Percentiles rank a stretch among this genome's conserved stretches.
phyloP scores from a whole-genome alignment of 1,140 invertebrate species.

The Polypedilum vanderplanki region DNA sequence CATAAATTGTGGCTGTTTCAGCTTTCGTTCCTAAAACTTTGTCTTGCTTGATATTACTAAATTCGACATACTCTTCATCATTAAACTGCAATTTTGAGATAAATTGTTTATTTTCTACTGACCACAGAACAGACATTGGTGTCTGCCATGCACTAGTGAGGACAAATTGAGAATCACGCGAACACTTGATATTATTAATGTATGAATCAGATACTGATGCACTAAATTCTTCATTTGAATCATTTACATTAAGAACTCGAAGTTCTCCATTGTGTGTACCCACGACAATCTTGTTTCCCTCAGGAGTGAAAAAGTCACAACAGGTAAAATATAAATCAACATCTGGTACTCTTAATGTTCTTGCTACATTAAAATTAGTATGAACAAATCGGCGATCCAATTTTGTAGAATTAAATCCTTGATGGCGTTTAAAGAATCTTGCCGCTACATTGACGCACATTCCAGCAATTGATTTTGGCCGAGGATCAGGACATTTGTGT shows the following conservation, averaged over 20 bases:
- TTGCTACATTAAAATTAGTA: constrained; percentile 80
- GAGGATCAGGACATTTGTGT: constrained; percentile 87
- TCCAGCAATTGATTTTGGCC: constrained; percentile 56
- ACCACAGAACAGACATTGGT: constrained; percentile 81
- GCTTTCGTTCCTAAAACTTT: constrained; percentile 75
- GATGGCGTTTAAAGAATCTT: constrained; percentile 49
- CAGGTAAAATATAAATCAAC: constrained; percentile 78
- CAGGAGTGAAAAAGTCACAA: constrained; percentile 52
- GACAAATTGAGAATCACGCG: constrained; percentile 66
- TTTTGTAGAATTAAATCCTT: constrained; percentile 51
- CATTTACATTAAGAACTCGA: constrained; percentile 75
- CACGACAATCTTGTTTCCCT: constrained; percentile 71
- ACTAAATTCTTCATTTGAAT: constrained; percentile 67
- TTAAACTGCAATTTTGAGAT: constrained; percentile 65
- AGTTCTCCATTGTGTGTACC: constrained; percentile 85
- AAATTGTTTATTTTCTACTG: constrained; percentile 59
- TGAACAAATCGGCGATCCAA: constrained; percentile 77
- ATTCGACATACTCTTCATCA: constrained; percentile 85
- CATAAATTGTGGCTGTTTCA: constrained; percentile 72
- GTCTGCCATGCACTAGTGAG: constrained; percentile 79
- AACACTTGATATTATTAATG: constrained; percentile 62
- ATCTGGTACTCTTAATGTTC: constrained; percentile 65
- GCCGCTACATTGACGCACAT: constrained; percentile 65
- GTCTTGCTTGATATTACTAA: constrained; percentile 80
- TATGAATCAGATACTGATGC: constrained; percentile 78